Percentiles rank a stretch among this genome's conserved stretches.
Conservation (phyloP, 2,113 vertebrate genomes). For the Bufo bufo region DNA sequence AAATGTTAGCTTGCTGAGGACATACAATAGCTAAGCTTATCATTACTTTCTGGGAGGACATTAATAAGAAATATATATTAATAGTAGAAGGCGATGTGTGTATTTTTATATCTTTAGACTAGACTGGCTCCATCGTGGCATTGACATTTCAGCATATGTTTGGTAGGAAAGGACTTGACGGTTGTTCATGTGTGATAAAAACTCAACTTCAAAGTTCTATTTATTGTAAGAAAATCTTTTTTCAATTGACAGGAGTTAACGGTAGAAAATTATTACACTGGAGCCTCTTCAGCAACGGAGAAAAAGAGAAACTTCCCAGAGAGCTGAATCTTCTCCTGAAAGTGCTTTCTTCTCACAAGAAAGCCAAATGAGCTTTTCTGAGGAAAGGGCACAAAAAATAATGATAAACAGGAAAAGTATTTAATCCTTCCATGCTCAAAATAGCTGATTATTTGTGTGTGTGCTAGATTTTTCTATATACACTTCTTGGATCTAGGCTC, state of each 20-base stretch:
- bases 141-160: conserved; percentile 42
- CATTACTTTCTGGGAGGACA: conserved; percentile 11
- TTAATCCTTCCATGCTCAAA: not conserved
- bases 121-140: not conserved
- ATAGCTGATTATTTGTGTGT: conserved; percentile 2
- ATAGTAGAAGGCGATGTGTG: conserved; percentile 9
- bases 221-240: conserved; percentile 30
- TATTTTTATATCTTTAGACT: not conserved
- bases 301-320: not conserved
- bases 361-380: not conserved
- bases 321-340: conserved; percentile 21
- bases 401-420: not conserved
- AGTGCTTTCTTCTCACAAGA: not conserved
- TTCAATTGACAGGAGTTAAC: conserved; percentile 5
- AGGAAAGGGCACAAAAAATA: not conserved
- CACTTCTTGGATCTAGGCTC: not conserved
- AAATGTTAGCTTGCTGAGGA: conserved; percentile 21
- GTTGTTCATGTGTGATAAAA: conserved; percentile 30
- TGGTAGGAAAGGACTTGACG: not conserved
- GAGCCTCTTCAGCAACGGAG: not conserved
- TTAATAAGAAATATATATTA: conserved; percentile 33
- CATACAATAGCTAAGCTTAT: not conserved
- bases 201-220: conserved; percentile 38
- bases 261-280: conserved; percentile 9
- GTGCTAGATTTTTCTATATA: not conserved